Conservation (phyloP, 1,140 invertebrate species). For the Choristoneura fumiferana region DNA sequence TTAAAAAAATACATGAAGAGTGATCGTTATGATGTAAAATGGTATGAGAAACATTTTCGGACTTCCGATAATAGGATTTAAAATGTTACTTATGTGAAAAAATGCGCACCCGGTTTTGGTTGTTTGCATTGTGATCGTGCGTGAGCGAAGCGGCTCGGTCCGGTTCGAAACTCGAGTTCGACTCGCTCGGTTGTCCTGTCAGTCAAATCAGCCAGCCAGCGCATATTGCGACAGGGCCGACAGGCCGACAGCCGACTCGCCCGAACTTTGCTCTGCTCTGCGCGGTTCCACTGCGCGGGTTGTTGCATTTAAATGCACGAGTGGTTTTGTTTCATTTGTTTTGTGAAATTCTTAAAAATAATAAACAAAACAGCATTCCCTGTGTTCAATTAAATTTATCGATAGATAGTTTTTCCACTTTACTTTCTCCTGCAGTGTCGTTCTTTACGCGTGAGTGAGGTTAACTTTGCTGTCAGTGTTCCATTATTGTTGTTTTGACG, state of each 20-base stretch:
- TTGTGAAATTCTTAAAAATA: not conserved
- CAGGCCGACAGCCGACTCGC: not conserved
- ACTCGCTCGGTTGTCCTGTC: too few relatives aligned
- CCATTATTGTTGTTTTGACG: slow-evolving; percentile 16
- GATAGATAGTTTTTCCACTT: slow-evolving; percentile 1
- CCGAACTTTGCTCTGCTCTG: slow-evolving; percentile 13
- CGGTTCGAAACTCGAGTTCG: too few relatives aligned
- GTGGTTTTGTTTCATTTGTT: not conserved
- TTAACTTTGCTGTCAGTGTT: slow-evolving; percentile 13
- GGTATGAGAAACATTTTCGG: too few relatives aligned
- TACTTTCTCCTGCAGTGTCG: slow-evolving; percentile 8
- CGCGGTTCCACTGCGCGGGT: not conserved
- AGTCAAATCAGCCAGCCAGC: too few relatives aligned
- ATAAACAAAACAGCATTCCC: not conserved
- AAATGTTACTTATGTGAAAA: too few relatives aligned
- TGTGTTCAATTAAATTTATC: not conserved
- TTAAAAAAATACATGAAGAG: too few relatives aligned
- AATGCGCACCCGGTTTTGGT: too few relatives aligned
- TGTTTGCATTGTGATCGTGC: too few relatives aligned
- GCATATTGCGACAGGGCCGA: too few relatives aligned
- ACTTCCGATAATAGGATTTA: too few relatives aligned
- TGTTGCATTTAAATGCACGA: not conserved
- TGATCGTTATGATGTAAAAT: too few relatives aligned
- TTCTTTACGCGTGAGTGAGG: slow-evolving; percentile 17
- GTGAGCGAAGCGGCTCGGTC: too few relatives aligned